phyloP scores from a whole-genome alignment of 2,797 vertebrate species.

The Tapirus indicus region DNA sequence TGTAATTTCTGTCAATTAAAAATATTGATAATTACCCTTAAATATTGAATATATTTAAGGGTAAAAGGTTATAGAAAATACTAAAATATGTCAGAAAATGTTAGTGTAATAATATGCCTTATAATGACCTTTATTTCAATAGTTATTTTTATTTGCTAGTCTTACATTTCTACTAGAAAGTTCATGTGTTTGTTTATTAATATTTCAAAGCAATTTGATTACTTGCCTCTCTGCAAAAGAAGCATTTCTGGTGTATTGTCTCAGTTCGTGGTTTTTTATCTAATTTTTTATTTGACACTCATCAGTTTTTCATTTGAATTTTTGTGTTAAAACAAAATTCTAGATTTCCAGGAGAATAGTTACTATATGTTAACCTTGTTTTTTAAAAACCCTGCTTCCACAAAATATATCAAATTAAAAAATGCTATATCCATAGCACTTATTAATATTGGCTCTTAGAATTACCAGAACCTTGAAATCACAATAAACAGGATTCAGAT shows the following conservation, averaged over 20 bases:
- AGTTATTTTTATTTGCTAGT: background rate
- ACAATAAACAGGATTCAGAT: background rate
- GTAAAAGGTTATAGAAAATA: background rate
- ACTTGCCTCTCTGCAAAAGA: background rate
- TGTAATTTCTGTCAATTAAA: conserved; percentile 5
- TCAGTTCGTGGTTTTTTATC: background rate
- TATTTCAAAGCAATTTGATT: background rate
- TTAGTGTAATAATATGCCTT: conserved; percentile 15
- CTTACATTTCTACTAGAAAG: background rate
- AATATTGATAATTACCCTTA: too few species aligned
- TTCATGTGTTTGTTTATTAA: background rate
- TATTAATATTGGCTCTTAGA: background rate
- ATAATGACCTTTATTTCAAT: background rate
- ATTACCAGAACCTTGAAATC: background rate
- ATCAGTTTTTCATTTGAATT: background rate
- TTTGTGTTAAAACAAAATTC: conserved; percentile 17
- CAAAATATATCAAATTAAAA: background rate
- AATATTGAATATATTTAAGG: background rate
- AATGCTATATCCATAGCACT: background rate
- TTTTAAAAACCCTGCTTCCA: background rate
- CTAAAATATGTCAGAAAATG: background rate
- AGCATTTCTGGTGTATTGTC: background rate
- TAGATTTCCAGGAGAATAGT: background rate
- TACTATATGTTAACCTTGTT: background rate
- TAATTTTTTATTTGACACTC: conserved; percentile 13